phyloP scores from a whole-genome alignment of 1,140 invertebrate species.

The Cydia splendana region DNA sequence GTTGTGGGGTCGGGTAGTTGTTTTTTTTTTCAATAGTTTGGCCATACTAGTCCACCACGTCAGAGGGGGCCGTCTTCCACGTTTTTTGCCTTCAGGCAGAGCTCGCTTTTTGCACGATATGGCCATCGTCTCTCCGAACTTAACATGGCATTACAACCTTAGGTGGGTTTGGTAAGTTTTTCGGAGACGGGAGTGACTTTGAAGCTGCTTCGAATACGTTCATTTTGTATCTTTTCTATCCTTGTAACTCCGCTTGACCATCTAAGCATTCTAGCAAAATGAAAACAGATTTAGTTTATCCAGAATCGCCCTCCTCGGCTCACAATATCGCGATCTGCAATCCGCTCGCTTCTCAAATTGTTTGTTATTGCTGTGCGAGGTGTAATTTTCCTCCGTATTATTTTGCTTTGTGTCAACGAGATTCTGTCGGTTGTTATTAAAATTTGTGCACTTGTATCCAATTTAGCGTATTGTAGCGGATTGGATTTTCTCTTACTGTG shows the following conservation, averaged over 20 bases:
- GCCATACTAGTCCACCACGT: neutral
- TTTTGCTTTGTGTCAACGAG: conserved; percentile 3
- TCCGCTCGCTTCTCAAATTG: conserved; percentile 51
- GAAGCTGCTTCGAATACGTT: neutral
- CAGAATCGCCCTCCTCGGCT: neutral
- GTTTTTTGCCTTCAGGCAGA: neutral
- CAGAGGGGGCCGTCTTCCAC: too few relatives aligned
- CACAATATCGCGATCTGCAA: conserved; percentile 51
- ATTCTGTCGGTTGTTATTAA: conserved; percentile 7
- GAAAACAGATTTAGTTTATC: too few relatives aligned
- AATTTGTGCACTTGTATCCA: conserved; percentile 16
- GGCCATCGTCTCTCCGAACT: neutral
- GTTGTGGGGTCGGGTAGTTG: neutral
- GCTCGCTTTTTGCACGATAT: neutral
- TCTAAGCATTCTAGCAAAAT: too few relatives aligned
- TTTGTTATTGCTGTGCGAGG: conserved; percentile 53
- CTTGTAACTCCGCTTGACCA: too few relatives aligned
- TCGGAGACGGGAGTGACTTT: neutral
- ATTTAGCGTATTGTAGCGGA: neutral
- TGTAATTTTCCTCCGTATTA: conserved; percentile 51
- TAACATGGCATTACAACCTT: neutral
- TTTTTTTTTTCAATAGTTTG: neutral
- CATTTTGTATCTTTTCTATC: too few relatives aligned
- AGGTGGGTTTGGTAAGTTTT: neutral
- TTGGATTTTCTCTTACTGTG: neutral